Evolutionary conservation across 2,888 invertebrate genomes (phyloP), one percentile per base, ranked within the genome.

Genomic region (Dryadula phaetusa): DNA sequence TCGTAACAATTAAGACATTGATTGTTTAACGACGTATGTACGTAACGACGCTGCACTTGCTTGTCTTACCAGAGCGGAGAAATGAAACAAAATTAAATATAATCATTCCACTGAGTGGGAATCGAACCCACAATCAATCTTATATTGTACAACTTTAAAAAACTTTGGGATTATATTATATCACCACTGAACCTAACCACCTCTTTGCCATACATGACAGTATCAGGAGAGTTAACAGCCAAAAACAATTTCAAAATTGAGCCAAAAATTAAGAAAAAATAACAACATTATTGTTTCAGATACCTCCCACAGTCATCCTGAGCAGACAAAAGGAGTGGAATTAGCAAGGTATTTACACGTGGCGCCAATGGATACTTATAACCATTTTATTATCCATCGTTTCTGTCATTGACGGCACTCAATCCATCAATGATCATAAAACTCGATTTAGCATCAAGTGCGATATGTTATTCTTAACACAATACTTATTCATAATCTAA

Each of bases 261-360:
- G 32, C 8, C 32, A 32, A 16, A 42, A 28, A 12, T 25, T 18
- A 44, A 25, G n/a, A 8, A 44, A 28, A 28, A 18, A 3, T 5
- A 69, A 76, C 63, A 74, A n/a, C 20, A 40, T 7, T 40, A 40
- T 84, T 85, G 81, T 90, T 91, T 76, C 90, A 91, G 91, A 87
- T 84, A 82, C 83, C 73, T 79, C 81, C 78, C 83, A 77, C 78
- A 79, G 77, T 75, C 76, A 77, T 77, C 79, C 80, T 81, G 82
- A 84, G 76, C 77, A 77, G 79, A 75, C 83, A 82, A 84, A 84
- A 79, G 84, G 85, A 81, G 78, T 81, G 80, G 85, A 83, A 85
- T 90, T 87, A 84, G 79, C 80, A 84, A 90, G 91, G 90, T 91
- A 88, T 73, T 44, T 65, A n/a, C 47, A 65, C 53, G 67, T 66